Conservation (phyloP, 2,888 invertebrate species). For the Pherbina coryleti region DNA sequence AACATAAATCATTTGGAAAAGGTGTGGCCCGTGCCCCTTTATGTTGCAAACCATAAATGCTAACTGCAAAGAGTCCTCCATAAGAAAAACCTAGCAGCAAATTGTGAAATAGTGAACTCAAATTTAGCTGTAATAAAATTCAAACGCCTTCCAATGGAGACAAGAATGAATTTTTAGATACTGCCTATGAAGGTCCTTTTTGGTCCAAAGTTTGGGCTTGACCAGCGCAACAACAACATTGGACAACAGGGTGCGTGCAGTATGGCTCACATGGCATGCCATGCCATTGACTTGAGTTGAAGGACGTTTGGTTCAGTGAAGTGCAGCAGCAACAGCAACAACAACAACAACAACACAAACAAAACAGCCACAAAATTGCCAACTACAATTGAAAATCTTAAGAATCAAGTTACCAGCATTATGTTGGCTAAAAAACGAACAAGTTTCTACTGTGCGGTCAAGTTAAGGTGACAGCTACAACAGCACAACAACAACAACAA, state of each 20-base stretch:
- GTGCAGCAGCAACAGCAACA: conserved; percentile 9
- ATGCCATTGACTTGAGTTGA: conserved; percentile 19
- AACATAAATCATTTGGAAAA: background rate
- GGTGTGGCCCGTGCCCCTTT: background rate
- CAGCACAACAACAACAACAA: background rate
- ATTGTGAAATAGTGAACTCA: background rate
- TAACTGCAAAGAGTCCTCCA: background rate
- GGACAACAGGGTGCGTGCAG: background rate
- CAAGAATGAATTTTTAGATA: background rate
- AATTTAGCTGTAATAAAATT: background rate
- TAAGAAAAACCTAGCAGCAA: too few species aligned
- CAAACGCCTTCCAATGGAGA: background rate
- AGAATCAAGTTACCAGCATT: conserved; percentile 17
- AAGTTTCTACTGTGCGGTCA: background rate
- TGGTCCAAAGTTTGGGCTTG: conserved; percentile 9
- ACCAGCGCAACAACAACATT: conserved; percentile 7
- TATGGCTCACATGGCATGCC: background rate
- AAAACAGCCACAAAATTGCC: background rate
- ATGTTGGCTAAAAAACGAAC: background rate
- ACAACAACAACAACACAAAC: conserved; percentile 2
- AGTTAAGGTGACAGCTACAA: background rate
- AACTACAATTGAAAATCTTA: background rate
- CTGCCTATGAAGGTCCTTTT: conserved; percentile 6
- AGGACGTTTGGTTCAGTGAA: conserved; percentile 37
- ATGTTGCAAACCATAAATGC: background rate